phyloP scores from a whole-genome alignment of 2,797 vertebrate species.

The Graptemys geographica region DNA sequence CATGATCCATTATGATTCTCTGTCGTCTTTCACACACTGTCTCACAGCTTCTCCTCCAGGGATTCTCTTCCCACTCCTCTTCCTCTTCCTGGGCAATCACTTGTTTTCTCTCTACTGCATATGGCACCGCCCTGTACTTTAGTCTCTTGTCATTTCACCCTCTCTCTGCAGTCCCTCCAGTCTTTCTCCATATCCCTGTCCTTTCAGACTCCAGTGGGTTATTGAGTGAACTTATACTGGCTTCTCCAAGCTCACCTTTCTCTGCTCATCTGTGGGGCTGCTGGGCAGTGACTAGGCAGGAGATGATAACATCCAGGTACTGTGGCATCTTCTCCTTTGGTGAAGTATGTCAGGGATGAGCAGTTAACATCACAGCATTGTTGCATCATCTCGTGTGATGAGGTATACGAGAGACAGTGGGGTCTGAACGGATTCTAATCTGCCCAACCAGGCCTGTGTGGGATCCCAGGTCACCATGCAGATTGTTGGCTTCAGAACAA shows the following conservation, averaged over 20 bases:
- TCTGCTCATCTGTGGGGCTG: not conserved
- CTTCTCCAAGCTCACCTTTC: not conserved
- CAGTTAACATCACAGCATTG: not conserved
- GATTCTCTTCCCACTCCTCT: not conserved
- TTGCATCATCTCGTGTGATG: not conserved
- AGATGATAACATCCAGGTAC: not conserved
- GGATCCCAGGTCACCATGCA: not conserved
- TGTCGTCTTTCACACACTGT: rapidly evolving
- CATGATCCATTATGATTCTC: not conserved
- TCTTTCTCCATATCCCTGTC: not conserved
- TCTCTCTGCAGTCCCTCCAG: not conserved
- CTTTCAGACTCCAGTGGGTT: not conserved
- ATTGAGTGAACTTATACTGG: not conserved
- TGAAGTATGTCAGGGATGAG: not conserved
- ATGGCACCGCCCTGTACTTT: not conserved
- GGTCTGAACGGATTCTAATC: not conserved
- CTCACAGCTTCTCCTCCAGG: not conserved
- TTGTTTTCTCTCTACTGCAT: conserved; percentile 15
- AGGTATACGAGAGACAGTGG: not conserved
- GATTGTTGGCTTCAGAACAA: not conserved
- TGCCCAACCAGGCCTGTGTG: not conserved
- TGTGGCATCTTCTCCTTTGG: not conserved
- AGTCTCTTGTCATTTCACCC: not conserved
- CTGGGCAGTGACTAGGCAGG: not conserved
- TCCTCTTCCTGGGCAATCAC: not conserved